Evolutionary conservation across 2,888 invertebrate genomes (phyloP).

Genomic region (Acronicta leporina): DNA sequence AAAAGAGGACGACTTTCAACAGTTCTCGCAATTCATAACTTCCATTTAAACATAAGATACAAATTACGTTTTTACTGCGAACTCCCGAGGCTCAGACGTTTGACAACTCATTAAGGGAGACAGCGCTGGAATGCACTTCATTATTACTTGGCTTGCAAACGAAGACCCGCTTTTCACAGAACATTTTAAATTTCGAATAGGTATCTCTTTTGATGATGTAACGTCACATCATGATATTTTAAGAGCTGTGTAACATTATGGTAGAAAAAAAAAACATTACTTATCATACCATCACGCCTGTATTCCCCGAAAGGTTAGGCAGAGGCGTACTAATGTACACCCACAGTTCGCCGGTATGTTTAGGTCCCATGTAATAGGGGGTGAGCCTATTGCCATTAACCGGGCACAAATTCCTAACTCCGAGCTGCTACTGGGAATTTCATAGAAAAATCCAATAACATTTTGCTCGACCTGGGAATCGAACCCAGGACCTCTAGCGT

Average conservation of each 20-base stretch:
- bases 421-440: too few species aligned
- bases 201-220: slow-evolving; percentile 19
- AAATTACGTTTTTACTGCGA: slow-evolving; percentile 41
- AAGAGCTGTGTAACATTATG: not conserved
- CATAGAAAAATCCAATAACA: too few species aligned
- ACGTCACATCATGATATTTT: slow-evolving; percentile 19
- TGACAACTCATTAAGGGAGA: slow-evolving; percentile 73
- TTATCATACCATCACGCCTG: too few species aligned
- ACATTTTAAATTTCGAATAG: slow-evolving; percentile 55
- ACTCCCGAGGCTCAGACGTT: slow-evolving; percentile 55
- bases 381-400: too few species aligned
- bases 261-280: too few species aligned
- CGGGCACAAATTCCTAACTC: too few species aligned
- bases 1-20: slow-evolving; percentile 23
- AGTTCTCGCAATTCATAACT: slow-evolving; percentile 31
- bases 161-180: slow-evolving; percentile 60
- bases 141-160: slow-evolving; percentile 70
- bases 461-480: too few species aligned
- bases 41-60: slow-evolving; percentile 34
- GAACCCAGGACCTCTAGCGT: too few species aligned
- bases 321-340: too few species aligned
- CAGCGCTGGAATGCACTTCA: slow-evolving; percentile 68
- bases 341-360: too few species aligned
- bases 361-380: too few species aligned
- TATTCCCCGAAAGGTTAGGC: too few species aligned